Conservation (phyloP, 2,797 vertebrate genomes). For the Acipenser oxyrinchus region DNA sequence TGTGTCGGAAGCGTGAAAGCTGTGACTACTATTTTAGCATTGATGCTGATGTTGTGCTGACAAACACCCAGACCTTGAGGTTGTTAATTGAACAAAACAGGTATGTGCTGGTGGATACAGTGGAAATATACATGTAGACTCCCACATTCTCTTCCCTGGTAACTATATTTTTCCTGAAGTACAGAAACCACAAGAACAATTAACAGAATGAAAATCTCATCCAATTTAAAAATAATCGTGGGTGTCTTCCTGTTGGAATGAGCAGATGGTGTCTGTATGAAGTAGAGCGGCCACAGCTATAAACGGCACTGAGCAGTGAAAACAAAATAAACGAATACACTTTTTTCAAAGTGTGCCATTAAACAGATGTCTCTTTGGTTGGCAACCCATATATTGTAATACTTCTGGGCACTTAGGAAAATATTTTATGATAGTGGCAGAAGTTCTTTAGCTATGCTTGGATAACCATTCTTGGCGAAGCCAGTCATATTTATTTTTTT, state of each 20-base stretch:
- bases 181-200: constrained; percentile 35
- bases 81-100: constrained; percentile 95
- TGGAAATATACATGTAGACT: no score
- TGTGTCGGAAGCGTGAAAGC: constrained; percentile 74
- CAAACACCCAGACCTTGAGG: constrained; percentile 82
- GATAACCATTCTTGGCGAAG: no score
- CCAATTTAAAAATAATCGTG: no score
- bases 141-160: constrained; percentile 11
- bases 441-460: no score
- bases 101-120: constrained; percentile 44
- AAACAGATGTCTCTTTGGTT: constrained; percentile 42
- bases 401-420: constrained; percentile 8
- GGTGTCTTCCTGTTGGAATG: no score
- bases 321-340: constrained; percentile 43
- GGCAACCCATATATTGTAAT: constrained; percentile 22
- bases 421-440: no score
- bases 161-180: constrained; percentile 30
- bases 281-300: constrained; percentile 24
- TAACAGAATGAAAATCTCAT: no score
- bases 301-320: constrained; percentile 43
- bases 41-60: constrained; percentile 89
- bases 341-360: constrained; percentile 34
- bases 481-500: no score
- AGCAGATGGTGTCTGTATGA: constrained; percentile 33
- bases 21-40: constrained; percentile 91